These are phyloP conservation scores for Pentalonia nigronervosa DNA, from an alignment of 1,140 invertebrate genomes.

Conservation along the genomic window DNA sequence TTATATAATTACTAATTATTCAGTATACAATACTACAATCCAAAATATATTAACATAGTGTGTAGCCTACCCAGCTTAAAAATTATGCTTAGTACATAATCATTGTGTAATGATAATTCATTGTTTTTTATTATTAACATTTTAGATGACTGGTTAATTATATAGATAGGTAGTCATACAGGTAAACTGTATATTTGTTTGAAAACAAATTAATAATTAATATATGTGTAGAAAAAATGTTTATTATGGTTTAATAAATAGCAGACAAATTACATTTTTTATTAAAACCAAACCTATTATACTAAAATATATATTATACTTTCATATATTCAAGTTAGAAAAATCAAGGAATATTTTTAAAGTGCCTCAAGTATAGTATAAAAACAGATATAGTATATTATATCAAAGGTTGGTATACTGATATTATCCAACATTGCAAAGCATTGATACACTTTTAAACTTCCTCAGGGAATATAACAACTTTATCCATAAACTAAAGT, in stretches of 20 bases:
- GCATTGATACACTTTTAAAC: conserved; percentile 25
- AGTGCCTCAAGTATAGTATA: too few species aligned
- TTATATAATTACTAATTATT: too few species aligned
- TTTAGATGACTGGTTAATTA: too few species aligned
- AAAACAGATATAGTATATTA: background rate
- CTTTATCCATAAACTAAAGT: background rate
- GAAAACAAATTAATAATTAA: too few species aligned
- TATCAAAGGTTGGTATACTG: background rate
- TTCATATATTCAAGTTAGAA: background rate
- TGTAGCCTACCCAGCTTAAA: too few species aligned
- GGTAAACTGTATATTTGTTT: too few species aligned
- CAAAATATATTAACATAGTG: too few species aligned
- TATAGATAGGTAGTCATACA: too few species aligned
- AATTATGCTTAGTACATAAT: too few species aligned
- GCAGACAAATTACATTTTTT: background rate
- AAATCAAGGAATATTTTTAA: background rate
- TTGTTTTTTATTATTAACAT: too few species aligned
- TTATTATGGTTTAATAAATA: background rate
- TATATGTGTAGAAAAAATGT: background rate
- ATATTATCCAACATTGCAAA: background rate
- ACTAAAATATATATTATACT: background rate
- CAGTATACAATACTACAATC: too few species aligned
- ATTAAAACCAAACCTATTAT: background rate
- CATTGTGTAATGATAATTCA: too few species aligned
- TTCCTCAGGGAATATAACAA: conserved; percentile 3